Evolutionary conservation across 1,140 invertebrate genomes (phyloP).

Genomic region (Hyposmocoma kahamanoa): DNA sequence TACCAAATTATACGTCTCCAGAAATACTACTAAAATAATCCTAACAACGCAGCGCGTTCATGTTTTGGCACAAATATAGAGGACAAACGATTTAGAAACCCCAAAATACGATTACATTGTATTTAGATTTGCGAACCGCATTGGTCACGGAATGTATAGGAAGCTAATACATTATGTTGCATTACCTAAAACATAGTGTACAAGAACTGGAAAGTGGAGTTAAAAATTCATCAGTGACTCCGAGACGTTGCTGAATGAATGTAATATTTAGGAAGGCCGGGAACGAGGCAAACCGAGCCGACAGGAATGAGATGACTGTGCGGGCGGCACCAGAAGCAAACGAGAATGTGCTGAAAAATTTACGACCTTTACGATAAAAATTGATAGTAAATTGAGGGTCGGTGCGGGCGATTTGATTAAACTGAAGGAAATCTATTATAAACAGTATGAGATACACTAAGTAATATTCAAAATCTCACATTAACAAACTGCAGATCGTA

Average conservation of each 20-base stretch:
- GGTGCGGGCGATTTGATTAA: too few species aligned
- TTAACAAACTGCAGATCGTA: too few species aligned
- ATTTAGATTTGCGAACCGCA: too few species aligned
- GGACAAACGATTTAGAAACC: slow-evolving; percentile 11
- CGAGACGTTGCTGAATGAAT: slow-evolving; percentile 12
- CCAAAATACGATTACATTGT: too few species aligned
- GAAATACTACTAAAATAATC: slow-evolving; percentile 16
- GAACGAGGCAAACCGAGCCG: slow-evolving; percentile 1
- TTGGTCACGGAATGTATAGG: too few species aligned
- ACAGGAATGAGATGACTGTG: slow-evolving; percentile 13
- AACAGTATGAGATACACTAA: too few species aligned
- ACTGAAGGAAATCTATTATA: too few species aligned
- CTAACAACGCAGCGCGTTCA: slow-evolving; percentile 8
- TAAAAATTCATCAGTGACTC: not conserved
- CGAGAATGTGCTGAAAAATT: slow-evolving; percentile 11
- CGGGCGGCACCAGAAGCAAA: slow-evolving; percentile 10
- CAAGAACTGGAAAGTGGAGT: too few species aligned
- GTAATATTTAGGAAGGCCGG: slow-evolving; percentile 14
- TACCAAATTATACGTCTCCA: slow-evolving; percentile 18
- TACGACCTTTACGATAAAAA: slow-evolving; percentile 16
- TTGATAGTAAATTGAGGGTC: slow-evolving; percentile 14
- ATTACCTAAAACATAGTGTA: too few species aligned
- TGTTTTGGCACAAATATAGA: slow-evolving; percentile 13
- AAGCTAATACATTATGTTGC: too few species aligned
- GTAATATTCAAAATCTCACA: too few species aligned